Conservation (phyloP, 2,888 invertebrate species). For the Platerodrilus igneus region DNA sequence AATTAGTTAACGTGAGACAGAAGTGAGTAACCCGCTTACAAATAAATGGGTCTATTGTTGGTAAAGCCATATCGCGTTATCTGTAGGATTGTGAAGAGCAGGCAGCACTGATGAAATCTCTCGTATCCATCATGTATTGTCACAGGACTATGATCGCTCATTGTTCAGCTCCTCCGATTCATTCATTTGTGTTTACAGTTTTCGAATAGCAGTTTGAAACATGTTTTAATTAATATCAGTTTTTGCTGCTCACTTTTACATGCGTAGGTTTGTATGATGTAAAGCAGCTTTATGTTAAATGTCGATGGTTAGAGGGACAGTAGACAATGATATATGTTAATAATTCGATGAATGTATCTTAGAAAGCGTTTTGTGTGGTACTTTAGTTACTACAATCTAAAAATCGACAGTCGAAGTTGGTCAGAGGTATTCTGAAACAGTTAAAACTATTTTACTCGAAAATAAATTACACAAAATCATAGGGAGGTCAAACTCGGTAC, state of each 20-base stretch:
- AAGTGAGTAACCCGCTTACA: slow-evolving; percentile 45
- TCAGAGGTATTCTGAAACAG: too few relatives aligned
- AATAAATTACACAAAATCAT: too few relatives aligned
- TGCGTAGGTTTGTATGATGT: slow-evolving; percentile 39
- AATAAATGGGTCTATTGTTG: slow-evolving; percentile 49
- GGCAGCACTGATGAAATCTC: slow-evolving; percentile 44
- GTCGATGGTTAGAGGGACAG: too few relatives aligned
- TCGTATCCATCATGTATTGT: slow-evolving; percentile 50
- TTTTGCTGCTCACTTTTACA: slow-evolving; percentile 39
- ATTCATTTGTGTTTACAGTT: slow-evolving; percentile 42
- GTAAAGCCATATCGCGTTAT: slow-evolving; percentile 34
- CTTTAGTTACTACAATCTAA: too few relatives aligned
- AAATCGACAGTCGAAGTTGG: too few relatives aligned
- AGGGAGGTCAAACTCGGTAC: too few relatives aligned
- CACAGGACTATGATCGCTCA: slow-evolving; percentile 47
- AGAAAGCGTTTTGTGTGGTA: too few relatives aligned
- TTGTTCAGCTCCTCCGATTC: slow-evolving; percentile 45
- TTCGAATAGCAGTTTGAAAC: slow-evolving; percentile 41
- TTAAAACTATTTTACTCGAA: too few relatives aligned
- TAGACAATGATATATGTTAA: too few relatives aligned
- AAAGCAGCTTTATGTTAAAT: too few relatives aligned
- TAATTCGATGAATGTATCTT: too few relatives aligned
- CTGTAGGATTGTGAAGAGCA: slow-evolving; percentile 33
- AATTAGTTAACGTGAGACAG: slow-evolving; percentile 44
- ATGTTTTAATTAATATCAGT: slow-evolving; percentile 47